These are phyloP conservation scores for Erpetoichthys calabaricus DNA, from an alignment of 2,797 vertebrate species.

Conservation along the genomic window DNA sequence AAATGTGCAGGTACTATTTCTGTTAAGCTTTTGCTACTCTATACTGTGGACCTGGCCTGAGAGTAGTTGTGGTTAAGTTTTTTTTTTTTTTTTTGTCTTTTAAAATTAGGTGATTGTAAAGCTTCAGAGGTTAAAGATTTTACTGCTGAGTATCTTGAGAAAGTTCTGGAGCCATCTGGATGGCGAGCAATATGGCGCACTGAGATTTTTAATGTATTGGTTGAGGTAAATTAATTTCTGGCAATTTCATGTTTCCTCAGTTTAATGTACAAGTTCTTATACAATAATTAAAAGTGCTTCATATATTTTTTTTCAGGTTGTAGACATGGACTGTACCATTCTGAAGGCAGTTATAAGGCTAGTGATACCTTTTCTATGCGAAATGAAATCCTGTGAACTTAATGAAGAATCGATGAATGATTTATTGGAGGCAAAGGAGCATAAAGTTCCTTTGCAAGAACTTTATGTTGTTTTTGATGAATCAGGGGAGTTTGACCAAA, in stretches of 20 bases:
- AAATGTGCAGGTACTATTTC: too few species aligned
- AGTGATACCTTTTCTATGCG: constrained; percentile 57
- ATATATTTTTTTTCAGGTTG: constrained; percentile 49
- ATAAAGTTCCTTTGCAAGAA: constrained; percentile 62
- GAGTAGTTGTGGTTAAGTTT: too few species aligned
- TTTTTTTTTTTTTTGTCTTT: constrained; percentile 14
- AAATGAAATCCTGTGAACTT: constrained; percentile 53
- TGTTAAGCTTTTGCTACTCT: too few species aligned
- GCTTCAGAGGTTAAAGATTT: constrained; percentile 80
- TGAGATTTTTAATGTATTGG: constrained; percentile 68
- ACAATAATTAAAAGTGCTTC: neutral
- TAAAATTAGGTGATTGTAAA: constrained; percentile 72
- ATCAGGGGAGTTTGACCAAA: constrained; percentile 75
- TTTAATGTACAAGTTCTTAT: constrained; percentile 11
- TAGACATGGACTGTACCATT: constrained; percentile 51
- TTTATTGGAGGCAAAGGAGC: constrained; percentile 64
- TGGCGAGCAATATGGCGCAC: constrained; percentile 85
- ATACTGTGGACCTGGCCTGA: too few species aligned
- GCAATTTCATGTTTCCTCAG: constrained; percentile 7
- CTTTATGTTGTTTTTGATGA: constrained; percentile 70
- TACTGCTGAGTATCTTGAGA: constrained; percentile 79
- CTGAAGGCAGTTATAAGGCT: constrained; percentile 65
- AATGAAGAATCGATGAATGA: constrained; percentile 52
- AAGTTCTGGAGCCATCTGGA: constrained; percentile 71
- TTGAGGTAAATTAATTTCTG: constrained; percentile 54